Evolutionary conservation across 2,113 vertebrate species (phyloP).

Genomic region (Xenus cinereus): DNA sequence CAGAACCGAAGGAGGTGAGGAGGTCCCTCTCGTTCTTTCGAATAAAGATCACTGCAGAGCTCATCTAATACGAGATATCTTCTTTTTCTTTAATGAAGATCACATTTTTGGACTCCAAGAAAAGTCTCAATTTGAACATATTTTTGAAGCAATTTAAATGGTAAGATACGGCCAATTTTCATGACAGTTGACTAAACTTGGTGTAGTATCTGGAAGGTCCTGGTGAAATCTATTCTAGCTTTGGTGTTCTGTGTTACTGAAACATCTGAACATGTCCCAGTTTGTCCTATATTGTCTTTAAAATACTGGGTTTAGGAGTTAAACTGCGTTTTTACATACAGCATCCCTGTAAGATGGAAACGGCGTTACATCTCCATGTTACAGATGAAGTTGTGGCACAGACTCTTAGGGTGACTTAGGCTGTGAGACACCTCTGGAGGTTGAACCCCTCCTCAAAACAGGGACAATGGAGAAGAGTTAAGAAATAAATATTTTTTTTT

Average conservation of each 20-base stretch:
- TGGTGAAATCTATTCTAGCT: neutral
- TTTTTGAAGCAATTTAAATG: conserved; percentile 98
- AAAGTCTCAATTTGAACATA: conserved; percentile 96
- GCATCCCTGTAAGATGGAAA: neutral
- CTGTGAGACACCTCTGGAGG: neutral
- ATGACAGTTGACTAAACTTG: conserved; percentile 5
- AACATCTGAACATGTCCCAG: neutral
- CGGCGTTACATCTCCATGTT: neutral
- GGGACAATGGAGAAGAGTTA: neutral
- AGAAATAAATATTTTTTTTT: neutral
- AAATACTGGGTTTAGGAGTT: neutral
- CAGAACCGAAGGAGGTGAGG: conserved; percentile 90
- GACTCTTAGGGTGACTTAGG: neutral
- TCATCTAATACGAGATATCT: conserved; percentile 48
- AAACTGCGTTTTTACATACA: neutral
- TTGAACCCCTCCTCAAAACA: neutral
- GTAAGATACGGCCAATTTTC: conserved; percentile 71
- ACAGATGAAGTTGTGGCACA: neutral
- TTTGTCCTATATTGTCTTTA: neutral
- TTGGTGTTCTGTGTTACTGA: neutral
- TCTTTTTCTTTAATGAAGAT: conserved; percentile 80
- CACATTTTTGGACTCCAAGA: conserved; percentile 95
- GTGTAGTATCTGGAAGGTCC: neutral
- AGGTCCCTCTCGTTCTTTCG: neutral
- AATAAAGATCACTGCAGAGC: neutral